Conservation (phyloP, 2,888 invertebrate genomes). For the Chamaedrilus cognettii region DNA sequence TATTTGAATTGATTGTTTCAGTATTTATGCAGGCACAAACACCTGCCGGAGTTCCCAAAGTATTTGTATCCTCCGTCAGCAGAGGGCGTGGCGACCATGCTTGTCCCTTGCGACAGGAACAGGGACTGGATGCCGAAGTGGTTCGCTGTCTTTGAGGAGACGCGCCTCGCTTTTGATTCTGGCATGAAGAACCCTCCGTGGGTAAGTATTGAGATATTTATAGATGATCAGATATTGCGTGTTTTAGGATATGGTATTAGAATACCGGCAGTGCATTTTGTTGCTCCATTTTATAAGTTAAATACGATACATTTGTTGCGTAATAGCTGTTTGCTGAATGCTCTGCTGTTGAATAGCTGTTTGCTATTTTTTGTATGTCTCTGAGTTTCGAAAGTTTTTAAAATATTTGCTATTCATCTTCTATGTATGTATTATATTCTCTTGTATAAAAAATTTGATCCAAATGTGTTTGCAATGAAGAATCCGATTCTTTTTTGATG, state of each 20-base stretch:
- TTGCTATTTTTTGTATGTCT: too few relatives aligned
- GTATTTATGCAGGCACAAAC: conserved; percentile 16
- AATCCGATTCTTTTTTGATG: too few relatives aligned
- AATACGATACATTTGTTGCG: too few relatives aligned
- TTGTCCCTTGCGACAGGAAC: conserved; percentile 27
- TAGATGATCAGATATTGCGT: too few relatives aligned
- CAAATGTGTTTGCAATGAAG: too few relatives aligned
- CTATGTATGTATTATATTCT: too few relatives aligned
- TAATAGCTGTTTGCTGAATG: too few relatives aligned
- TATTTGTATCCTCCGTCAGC: conserved; percentile 19
- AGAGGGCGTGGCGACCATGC: conserved; percentile 23
- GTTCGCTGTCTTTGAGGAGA: conserved; percentile 19
- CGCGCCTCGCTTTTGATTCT: neutral
- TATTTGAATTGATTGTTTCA: conserved; percentile 13
- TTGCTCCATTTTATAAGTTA: too few relatives aligned
- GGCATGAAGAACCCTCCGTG: neutral
- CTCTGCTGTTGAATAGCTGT: too few relatives aligned
- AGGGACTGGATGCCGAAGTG: conserved; percentile 29
- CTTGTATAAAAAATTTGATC: too few relatives aligned
- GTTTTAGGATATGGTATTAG: neutral
- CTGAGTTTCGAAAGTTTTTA: too few relatives aligned
- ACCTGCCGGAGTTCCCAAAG: conserved; percentile 28
- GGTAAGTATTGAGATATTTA: neutral
- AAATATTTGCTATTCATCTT: too few relatives aligned
- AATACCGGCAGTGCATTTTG: neutral